Evolutionary conservation across 2,797 vertebrate species (phyloP).

Genomic region (Crypturellus tataupa): DNA sequence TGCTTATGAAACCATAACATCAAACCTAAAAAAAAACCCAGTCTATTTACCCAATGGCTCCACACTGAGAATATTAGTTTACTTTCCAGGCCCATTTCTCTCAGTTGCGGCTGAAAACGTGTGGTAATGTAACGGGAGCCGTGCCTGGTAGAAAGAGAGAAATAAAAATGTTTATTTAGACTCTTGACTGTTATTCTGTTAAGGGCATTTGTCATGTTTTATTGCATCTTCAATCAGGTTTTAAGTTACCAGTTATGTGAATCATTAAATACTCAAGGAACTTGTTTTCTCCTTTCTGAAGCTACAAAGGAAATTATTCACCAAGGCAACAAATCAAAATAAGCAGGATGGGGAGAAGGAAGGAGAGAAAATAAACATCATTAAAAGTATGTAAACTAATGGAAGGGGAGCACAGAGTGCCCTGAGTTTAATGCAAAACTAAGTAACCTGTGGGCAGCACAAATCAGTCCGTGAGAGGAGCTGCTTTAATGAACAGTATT

Average conservation of each 20-base stretch:
- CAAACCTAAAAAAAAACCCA: background rate
- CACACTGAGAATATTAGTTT: background rate
- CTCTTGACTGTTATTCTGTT: background rate
- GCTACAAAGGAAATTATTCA: background rate
- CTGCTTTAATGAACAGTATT: background rate
- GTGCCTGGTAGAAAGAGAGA: background rate
- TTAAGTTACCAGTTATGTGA: background rate
- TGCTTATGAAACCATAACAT: conserved; percentile 24
- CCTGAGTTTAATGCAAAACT: background rate
- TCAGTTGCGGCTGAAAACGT: background rate
- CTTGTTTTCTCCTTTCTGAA: background rate
- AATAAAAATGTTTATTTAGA: background rate
- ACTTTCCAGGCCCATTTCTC: background rate
- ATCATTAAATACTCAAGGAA: background rate
- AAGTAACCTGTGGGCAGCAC: background rate
- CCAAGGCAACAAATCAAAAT: conserved; percentile 12
- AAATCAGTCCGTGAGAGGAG: background rate
- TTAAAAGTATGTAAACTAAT: background rate
- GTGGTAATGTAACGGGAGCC: background rate
- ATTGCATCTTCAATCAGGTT: background rate
- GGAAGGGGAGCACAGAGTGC: background rate
- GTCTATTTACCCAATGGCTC: conserved; percentile 5
- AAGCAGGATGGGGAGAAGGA: background rate
- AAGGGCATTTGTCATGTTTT: background rate
- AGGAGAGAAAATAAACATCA: conserved; percentile 1